Percentiles rank a stretch among this genome's conserved stretches.
These are phyloP conservation scores for Frieseomelitta varia DNA, from an alignment of 1,140 invertebrate genomes.

Conservation along the genomic window DNA sequence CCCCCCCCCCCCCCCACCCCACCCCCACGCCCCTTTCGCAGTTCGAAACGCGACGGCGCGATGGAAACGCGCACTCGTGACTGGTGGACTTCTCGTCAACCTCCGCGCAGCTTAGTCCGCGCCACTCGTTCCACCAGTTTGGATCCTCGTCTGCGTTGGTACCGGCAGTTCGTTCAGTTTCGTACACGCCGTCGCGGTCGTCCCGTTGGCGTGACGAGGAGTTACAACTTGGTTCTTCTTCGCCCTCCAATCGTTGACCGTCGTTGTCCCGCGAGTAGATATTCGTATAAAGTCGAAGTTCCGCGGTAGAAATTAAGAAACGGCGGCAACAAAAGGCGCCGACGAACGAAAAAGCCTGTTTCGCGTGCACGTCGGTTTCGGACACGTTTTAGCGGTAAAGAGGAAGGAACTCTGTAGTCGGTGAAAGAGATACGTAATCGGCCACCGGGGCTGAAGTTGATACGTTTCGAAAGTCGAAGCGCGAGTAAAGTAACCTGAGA, in stretches of 20 bases:
- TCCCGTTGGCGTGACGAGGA: background rate
- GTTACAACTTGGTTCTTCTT: background rate
- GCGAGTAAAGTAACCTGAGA: background rate
- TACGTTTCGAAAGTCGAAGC: background rate
- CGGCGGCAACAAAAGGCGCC: background rate
- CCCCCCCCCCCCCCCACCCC: background rate
- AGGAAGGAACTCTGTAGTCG: constrained; percentile 23
- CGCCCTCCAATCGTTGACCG: background rate
- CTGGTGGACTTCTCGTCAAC: constrained; percentile 65
- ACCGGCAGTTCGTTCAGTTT: background rate
- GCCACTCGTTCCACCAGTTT: constrained; percentile 68
- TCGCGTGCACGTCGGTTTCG: background rate
- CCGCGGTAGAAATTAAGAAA: background rate
- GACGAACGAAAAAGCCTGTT: background rate
- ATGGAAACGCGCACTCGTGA: constrained; percentile 47
- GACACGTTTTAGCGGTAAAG: background rate
- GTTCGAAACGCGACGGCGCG: background rate
- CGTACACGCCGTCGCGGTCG: constrained; percentile 5
- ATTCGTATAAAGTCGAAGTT: background rate
- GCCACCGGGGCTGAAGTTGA: background rate
- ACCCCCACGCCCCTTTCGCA: background rate
- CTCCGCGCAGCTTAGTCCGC: constrained; percentile 74
- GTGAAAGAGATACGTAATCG: background rate
- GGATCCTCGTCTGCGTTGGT: constrained; percentile 38
- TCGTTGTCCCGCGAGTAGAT: background rate